Evolutionary conservation across 2,888 invertebrate genomes (phyloP).

Genomic region (Schizaphis graminum): DNA sequence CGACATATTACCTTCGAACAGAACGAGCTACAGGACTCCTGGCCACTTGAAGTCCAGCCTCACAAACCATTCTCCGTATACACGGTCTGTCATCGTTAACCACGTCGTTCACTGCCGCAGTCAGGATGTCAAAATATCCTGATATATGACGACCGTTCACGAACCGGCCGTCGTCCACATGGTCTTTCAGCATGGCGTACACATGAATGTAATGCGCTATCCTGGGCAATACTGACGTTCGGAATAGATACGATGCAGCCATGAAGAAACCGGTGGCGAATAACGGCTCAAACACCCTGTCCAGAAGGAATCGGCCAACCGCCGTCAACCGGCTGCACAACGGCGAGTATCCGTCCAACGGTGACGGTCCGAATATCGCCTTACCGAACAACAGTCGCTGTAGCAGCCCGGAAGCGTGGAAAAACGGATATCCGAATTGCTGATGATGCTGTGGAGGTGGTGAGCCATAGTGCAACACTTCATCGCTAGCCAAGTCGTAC

Average conservation of each 20-base stretch:
- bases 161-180: background rate
- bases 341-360: background rate
- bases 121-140: background rate
- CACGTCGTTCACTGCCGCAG: background rate
- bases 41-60: background rate
- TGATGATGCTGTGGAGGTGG: background rate
- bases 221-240: background rate
- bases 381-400: constrained; percentile 13
- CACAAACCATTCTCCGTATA: background rate
- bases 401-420: background rate
- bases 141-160: background rate
- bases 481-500: background rate
- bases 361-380: background rate
- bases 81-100: background rate
- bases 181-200: background rate
- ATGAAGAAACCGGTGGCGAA: background rate
- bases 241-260: background rate
- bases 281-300: background rate
- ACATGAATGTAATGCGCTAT: background rate
- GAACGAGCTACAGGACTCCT: background rate
- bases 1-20: background rate
- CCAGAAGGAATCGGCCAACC: background rate
- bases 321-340: background rate
- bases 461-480: background rate
- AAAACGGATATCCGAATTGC: background rate